Percentiles rank a stretch among this genome's conserved stretches.
Conservation (phyloP, 2,888 invertebrate species). For the Geophilus truncorum region DNA sequence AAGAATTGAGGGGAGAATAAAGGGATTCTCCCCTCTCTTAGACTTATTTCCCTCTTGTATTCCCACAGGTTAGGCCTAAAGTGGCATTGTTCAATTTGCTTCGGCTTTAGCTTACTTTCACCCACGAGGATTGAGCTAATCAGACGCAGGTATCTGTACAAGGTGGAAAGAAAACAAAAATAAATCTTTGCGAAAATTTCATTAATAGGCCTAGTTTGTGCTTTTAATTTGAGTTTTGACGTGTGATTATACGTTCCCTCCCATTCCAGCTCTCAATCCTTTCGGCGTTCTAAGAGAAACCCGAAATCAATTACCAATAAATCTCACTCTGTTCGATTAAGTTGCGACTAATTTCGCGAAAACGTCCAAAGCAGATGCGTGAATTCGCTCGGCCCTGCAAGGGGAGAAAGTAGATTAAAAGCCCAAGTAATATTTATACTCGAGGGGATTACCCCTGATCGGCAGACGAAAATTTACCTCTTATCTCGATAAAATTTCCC, state of each 20-base stretch:
- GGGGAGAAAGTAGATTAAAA: not conserved
- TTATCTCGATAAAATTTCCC: not conserved
- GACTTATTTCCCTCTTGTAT: slow-evolving; percentile 23
- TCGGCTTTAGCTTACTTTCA: not conserved
- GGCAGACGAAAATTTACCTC: not conserved
- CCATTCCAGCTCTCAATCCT: not conserved
- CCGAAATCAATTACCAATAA: slow-evolving; percentile 11
- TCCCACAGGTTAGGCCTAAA: slow-evolving; percentile 1
- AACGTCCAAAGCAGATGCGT: slow-evolving; percentile 18
- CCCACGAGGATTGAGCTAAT: not conserved
- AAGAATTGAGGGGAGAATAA: slow-evolving; percentile 25
- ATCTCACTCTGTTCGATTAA: slow-evolving; percentile 4
- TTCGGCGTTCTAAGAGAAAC: not conserved
- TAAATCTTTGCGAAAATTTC: no score
- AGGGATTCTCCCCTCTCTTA: slow-evolving; percentile 18
- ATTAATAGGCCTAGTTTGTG: no score
- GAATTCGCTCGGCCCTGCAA: not conserved
- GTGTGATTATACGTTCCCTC: not conserved
- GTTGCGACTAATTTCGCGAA: slow-evolving; percentile 10
- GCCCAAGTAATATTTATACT: not conserved
- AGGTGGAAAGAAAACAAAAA: no score
- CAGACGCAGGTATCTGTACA: no score
- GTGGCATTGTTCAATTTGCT: not conserved
- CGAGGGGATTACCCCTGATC: not conserved
- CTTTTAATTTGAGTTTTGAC: not conserved